Evolutionary conservation across 2,113 vertebrate genomes (phyloP), one percentile per base, ranked within the genome.

Genomic region (Crotalus horridus): DNA sequence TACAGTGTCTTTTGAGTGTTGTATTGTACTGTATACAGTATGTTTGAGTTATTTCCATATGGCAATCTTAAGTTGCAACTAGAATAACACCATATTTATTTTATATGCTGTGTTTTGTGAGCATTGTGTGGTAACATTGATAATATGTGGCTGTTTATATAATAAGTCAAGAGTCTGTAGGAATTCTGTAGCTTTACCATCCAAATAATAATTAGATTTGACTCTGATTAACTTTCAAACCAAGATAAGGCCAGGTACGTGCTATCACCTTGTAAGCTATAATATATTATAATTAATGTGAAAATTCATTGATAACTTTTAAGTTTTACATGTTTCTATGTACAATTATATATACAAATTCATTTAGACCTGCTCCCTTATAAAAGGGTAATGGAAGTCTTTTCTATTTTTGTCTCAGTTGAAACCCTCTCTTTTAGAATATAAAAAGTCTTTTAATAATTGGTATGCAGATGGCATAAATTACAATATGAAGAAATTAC

Each of bases 301-400:
- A 81, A 81, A 43, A 43, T 21, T 81, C 33, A 81, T n/a, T 51
- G 20, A 26, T 94, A 64, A 15, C 93, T 93, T 93, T 54, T 61
- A 90, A 46, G 10, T 87, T 90, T 2, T 87, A 13, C 29, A 29
- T 93, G 53, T 4, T 95, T 93, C n/a, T 87, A 39, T 74, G 89
- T 59, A n/a, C 20, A 56, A 61, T 48, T 92, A 43, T 89, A 33
- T 58, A 61, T 0, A 0, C 29, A 51, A 54, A 58, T 90, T 92
- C 24, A 69, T 88, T 24, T 94, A 91, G 2, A 87, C 48, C 87
- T 95, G 21, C 43, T 89, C 48, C 29, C 20, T 93, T 29, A 39
- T 56, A 93, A 59, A 3, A 17, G 1, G 9, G n/a, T 93, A 56
- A 21, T 93, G 85, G 81, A 94, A 21, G 24, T 89, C 0, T 24